Evolutionary conservation across 2,797 vertebrate genomes (phyloP), one percentile per base, ranked within the genome.

Genomic region (Eremophila alpestris): DNA sequence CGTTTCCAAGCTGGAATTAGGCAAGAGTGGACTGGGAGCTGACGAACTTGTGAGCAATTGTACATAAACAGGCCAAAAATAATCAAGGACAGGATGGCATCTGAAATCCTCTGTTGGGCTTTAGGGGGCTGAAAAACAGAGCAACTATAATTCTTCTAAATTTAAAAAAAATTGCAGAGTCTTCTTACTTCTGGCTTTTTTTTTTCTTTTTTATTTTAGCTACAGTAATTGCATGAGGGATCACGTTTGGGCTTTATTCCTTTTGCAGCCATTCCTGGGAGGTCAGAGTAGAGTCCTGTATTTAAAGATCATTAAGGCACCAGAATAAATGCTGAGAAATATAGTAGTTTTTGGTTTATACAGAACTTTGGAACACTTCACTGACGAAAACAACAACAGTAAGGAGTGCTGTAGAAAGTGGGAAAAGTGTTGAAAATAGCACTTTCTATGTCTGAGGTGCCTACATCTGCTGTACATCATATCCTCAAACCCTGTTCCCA

Each of bases 181-280:
- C 3, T 0, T 55, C 16, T 52, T 81, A 24, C 4, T 7, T 76
- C 19, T 15, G 13, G 2, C 1, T 32, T 0, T 20, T 20, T 32
- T 13, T 13, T 14, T 8, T 27, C 19, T 9, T 16, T 18, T 7
- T 7, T 16, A 34, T 48, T 55, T n/a, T 3, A 13, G 9, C 24
- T 59, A 24, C 45, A 38, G 14, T n/a, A 45, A 27, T 62, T 7
- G 1, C n/a, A 8, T 7, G 52, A 77, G 15, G 7, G 60, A 45
- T 46, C 32, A 48, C 4, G 19, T 46, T n/a, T 41, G 41, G 34
- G 17, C 16, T 36, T 23, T 15, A 48, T 13, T 26, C 12, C 7
- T 20, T 74, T 60, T 67, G 41, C 26, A 83, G 17, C 20, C 43
- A 54, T 77, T 68, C 16, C 22, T 43, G 26, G 6, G 7, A 80